Evolutionary conservation across 2,113 vertebrate genomes (phyloP).

Genomic region (Cariama cristata): DNA sequence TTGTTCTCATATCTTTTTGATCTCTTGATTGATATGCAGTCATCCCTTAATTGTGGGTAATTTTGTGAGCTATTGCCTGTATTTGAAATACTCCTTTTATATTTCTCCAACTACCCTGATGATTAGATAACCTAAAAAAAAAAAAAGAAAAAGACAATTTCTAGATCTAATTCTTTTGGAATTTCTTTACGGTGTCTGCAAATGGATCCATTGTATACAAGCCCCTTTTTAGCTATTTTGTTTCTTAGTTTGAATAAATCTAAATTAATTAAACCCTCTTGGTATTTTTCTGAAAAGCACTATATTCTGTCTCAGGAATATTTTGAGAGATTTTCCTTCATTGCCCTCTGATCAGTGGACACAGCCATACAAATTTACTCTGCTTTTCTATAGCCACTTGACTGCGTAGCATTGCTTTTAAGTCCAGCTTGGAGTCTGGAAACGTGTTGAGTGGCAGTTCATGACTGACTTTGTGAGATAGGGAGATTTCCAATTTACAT

Average conservation of each 20-base stretch:
- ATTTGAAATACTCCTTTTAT: slow-evolving; percentile 6
- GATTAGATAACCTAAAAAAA: neutral
- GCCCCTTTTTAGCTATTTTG: neutral
- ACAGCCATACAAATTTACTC: neutral
- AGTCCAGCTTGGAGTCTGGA: neutral
- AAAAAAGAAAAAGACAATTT: neutral
- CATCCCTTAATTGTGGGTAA: neutral
- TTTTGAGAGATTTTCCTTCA: neutral
- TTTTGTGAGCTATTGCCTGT: neutral
- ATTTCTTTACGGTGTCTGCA: neutral
- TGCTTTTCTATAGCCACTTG: neutral
- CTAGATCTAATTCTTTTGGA: neutral
- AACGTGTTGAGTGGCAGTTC: neutral
- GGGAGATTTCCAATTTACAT: neutral
- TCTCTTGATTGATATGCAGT: slow-evolving; percentile 16
- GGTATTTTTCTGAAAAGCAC: neutral
- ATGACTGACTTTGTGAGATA: neutral
- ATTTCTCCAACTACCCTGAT: neutral
- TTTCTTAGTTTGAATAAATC: neutral
- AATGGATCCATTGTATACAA: neutral
- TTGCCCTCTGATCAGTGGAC: neutral
- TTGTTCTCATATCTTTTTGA: slow-evolving; percentile 24
- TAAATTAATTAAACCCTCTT: neutral
- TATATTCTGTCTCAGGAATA: neutral
- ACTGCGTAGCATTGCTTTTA: neutral